Evolutionary conservation across 2,888 invertebrate species (phyloP).

Genomic region (Kryphioiulus occultus): DNA sequence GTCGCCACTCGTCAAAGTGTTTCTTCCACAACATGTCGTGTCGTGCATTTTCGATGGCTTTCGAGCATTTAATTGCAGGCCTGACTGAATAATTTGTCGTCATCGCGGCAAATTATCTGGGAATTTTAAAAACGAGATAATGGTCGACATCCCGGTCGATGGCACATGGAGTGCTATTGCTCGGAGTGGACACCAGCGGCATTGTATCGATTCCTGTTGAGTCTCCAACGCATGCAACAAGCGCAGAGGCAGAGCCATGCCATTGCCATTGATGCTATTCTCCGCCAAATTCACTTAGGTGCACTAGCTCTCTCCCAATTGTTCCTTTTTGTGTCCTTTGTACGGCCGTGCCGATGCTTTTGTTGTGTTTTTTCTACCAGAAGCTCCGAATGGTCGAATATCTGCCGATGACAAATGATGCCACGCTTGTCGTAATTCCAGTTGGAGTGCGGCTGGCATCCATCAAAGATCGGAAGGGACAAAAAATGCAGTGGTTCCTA

Average conservation of each 20-base stretch:
- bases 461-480: slow-evolving; percentile 39
- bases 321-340: slow-evolving; percentile 39
- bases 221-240: neutral
- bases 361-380: neutral
- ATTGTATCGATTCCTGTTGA: slow-evolving; percentile 32
- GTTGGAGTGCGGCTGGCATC: slow-evolving; percentile 38
- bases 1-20: slow-evolving; percentile 11
- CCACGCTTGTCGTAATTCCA: slow-evolving; percentile 39
- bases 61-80: slow-evolving; percentile 36
- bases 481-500: slow-evolving; percentile 35
- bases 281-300: slow-evolving; percentile 29
- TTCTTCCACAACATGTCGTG: slow-evolving; percentile 18
- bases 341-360: neutral
- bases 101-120: neutral
- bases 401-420: slow-evolving; percentile 39
- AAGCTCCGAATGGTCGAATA: slow-evolving; percentile 19
- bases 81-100: neutral
- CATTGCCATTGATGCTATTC: neutral
- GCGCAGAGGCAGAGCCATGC: neutral
- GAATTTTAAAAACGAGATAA: slow-evolving; percentile 36
- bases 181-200: slow-evolving; percentile 7
- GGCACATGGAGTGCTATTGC: neutral
- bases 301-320: slow-evolving; percentile 16
- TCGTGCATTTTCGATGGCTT: neutral
- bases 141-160: neutral